Percentiles rank a stretch among this genome's conserved stretches.
Conservation (phyloP, 2,113 vertebrate genomes). For the Equus przewalskii region DNA sequence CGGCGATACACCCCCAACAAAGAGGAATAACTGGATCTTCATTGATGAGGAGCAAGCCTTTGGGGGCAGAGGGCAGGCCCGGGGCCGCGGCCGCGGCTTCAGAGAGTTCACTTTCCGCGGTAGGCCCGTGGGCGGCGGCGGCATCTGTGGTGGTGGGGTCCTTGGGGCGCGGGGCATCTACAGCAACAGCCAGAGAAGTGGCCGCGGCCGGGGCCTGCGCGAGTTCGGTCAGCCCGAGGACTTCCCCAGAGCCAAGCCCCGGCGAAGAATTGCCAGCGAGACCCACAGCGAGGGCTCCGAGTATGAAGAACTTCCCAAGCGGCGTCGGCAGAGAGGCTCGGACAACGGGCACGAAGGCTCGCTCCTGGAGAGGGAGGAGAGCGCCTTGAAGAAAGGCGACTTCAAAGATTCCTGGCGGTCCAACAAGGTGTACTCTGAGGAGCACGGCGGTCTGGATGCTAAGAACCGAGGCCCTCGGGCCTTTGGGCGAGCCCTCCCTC, state of each 20-base stretch:
- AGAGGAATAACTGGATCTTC: conserved; percentile 98
- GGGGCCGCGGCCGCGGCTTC: conserved; percentile 94
- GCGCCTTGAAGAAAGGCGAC: conserved; percentile 90
- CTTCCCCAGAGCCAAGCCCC: conserved; percentile 92
- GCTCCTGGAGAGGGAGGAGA: conserved; percentile 86
- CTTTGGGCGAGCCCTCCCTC: conserved; percentile 94
- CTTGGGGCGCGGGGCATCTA: conserved; percentile 72
- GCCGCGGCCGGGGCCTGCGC: conserved; percentile 90
- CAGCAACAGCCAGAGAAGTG: conserved; percentile 87
- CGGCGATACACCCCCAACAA: conserved; percentile 89
- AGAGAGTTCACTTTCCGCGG: conserved; percentile 95
- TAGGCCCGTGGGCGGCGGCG: conserved; percentile 75
- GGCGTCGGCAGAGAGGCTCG: conserved; percentile 92
- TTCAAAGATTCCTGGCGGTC: conserved; percentile 96
- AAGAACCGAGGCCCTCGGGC: conserved; percentile 89
- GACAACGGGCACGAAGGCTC: conserved; percentile 90
- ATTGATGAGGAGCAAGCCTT: conserved; percentile 99
- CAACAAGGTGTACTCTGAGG: conserved; percentile 94
- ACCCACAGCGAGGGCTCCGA: conserved; percentile 97
- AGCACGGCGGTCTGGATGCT: conserved; percentile 88
- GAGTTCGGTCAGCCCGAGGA: conserved; percentile 93
- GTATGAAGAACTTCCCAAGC: conserved; percentile 97
- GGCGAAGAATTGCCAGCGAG: conserved; percentile 96
- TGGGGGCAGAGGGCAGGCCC: conserved; percentile 92
- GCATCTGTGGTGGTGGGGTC: conserved; percentile 79